These are phyloP conservation scores for Heliconius congener DNA, from an alignment of 1,140 invertebrate species.

Conservation along the genomic window DNA sequence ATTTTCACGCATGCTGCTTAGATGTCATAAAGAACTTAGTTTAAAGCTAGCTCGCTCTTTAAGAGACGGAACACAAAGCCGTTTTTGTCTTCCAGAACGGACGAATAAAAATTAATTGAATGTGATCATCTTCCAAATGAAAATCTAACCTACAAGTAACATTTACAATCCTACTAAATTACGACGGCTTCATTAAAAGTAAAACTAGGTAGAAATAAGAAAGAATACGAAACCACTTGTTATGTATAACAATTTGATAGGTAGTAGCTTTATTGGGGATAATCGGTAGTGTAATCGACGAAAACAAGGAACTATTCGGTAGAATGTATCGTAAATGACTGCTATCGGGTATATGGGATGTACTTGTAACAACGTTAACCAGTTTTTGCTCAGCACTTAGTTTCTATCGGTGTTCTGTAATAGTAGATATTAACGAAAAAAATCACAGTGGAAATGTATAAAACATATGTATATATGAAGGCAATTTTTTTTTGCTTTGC, in stretches of 20 bases:
- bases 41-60: too few species aligned
- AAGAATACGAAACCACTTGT: neutral
- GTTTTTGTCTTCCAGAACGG: too few species aligned
- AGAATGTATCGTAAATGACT: constrained; percentile 4
- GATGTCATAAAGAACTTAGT: too few species aligned
- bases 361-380: neutral
- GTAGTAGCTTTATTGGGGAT: constrained; percentile 14
- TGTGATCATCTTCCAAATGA: too few species aligned
- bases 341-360: neutral
- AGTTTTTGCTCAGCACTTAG: constrained; percentile 4
- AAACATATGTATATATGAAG: neutral
- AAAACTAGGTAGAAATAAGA: neutral
- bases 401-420: constrained; percentile 1
- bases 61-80: too few species aligned
- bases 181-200: neutral
- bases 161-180: too few species aligned
- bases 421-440: neutral
- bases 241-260: neutral
- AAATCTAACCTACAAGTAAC: too few species aligned
- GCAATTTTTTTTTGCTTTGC: too few species aligned
- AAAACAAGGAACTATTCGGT: constrained; percentile 14
- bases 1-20: too few species aligned
- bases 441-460: neutral
- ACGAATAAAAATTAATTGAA: too few species aligned
- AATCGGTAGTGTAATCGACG: constrained; percentile 13